These are phyloP conservation scores for Chelon auratus DNA, from an alignment of 2,797 vertebrate genomes.

Conservation along the genomic window DNA sequence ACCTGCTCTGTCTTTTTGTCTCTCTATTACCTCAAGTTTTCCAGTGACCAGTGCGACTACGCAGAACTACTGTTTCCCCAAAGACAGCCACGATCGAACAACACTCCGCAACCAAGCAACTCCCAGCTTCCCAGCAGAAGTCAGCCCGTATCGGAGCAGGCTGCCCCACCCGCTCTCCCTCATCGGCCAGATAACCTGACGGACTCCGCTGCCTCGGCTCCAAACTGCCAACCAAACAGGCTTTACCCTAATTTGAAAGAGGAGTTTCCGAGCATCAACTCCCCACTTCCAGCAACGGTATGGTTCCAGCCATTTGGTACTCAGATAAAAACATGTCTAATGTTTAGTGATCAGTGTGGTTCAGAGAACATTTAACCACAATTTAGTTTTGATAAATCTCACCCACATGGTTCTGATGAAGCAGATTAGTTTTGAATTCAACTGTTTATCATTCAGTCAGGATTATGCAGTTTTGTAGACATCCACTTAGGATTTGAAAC, in stretches of 20 bases:
- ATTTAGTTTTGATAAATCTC: background rate
- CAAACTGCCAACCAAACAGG: slow-evolving; percentile 26
- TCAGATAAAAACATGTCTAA: background rate
- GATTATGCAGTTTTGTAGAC: too few species aligned
- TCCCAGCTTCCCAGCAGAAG: background rate
- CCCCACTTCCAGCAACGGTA: slow-evolving; percentile 56
- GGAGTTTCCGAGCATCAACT: slow-evolving; percentile 17
- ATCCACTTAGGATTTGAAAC: background rate
- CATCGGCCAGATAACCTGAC: slow-evolving; percentile 28
- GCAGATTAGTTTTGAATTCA: background rate
- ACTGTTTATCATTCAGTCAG: background rate
- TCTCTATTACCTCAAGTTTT: slow-evolving; percentile 48
- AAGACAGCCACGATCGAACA: slow-evolving; percentile 22
- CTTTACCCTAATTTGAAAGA: slow-evolving; percentile 75
- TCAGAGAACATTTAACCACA: background rate
- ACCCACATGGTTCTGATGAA: background rate
- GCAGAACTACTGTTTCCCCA: slow-evolving; percentile 69
- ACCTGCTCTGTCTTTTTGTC: background rate
- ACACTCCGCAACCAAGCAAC: slow-evolving; percentile 9
- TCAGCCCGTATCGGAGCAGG: slow-evolving; percentile 21
- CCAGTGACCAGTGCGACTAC: slow-evolving; percentile 57
- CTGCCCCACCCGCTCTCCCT: slow-evolving; percentile 58
- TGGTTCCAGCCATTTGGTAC: slow-evolving; percentile 1
- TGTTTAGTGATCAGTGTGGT: background rate
- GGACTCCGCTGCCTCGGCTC: slow-evolving; percentile 4